These are phyloP conservation scores for Symphodus melops DNA, from an alignment of 2,113 vertebrate species.

Conservation along the genomic window DNA sequence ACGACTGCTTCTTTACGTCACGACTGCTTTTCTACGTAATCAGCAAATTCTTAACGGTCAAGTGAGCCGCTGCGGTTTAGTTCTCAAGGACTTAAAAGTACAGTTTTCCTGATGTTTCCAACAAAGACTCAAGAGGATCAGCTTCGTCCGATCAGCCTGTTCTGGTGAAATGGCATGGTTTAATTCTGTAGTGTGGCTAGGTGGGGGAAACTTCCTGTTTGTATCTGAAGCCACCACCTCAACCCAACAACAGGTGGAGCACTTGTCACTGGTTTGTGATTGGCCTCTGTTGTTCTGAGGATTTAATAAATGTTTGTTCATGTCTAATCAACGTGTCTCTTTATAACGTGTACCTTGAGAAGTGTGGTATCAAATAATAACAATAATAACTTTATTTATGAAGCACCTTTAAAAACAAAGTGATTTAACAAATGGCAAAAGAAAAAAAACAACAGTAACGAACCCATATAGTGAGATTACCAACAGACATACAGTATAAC, in stretches of 20 bases:
- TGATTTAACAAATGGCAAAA: too few species aligned
- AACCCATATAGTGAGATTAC: background rate
- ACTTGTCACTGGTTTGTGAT: conserved; percentile 6
- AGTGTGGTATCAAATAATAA: background rate
- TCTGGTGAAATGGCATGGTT: background rate
- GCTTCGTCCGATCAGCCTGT: background rate
- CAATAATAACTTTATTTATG: background rate
- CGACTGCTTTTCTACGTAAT: background rate
- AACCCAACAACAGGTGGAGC: background rate
- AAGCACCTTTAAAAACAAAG: background rate
- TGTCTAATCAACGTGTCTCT: background rate
- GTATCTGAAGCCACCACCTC: background rate
- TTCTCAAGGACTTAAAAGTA: background rate
- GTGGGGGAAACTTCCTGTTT: background rate
- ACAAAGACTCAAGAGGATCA: background rate
- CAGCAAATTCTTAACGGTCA: background rate
- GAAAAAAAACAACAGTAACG: background rate
- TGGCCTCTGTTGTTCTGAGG: conserved; percentile 12
- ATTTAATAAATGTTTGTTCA: conserved; percentile 46
- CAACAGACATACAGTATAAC: too few species aligned
- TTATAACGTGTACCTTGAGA: background rate
- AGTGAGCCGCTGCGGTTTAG: background rate
- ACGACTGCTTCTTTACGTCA: background rate
- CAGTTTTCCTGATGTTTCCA: background rate
- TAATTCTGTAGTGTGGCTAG: background rate